These are phyloP conservation scores for Acropora tenuis DNA, from an alignment of 64 coral and sea anemone species.

Conservation along the genomic window DNA sequence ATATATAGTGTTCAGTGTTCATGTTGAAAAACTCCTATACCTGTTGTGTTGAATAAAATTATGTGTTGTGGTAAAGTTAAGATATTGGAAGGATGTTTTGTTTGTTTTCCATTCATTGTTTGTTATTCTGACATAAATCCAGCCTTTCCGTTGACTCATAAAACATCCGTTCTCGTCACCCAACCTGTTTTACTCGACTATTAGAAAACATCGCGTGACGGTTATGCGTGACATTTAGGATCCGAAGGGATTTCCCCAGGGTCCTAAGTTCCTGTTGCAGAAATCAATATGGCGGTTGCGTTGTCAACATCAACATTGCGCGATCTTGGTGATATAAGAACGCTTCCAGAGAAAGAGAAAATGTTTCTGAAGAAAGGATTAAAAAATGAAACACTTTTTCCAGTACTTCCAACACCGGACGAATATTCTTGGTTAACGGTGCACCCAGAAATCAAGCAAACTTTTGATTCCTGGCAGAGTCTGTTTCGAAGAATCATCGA, in stretches of 20 bases:
- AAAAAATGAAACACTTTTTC: constrained; percentile 44
- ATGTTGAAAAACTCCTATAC: no score
- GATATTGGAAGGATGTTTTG: no score
- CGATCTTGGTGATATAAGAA: constrained; percentile 51
- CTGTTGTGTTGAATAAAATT: no score
- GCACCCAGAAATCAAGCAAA: constrained; percentile 61
- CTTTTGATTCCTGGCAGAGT: constrained; percentile 46
- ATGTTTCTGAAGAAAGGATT: constrained; percentile 45
- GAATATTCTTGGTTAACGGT: constrained; percentile 67
- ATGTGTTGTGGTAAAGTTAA: no score
- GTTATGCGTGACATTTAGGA: no score
- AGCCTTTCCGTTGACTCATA: no score
- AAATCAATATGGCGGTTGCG: constrained; percentile 22
- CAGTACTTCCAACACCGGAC: constrained; percentile 41
- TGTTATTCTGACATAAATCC: no score
- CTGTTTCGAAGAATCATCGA: constrained; percentile 38
- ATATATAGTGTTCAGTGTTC: no score
- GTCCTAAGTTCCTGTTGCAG: neutral
- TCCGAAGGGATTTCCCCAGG: neutral
- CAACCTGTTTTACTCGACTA: no score
- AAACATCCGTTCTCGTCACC: no score
- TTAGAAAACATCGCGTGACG: neutral
- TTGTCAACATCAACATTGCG: neutral
- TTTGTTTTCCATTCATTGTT: no score
- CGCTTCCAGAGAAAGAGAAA: constrained; percentile 56